Conservation (phyloP, 2,797 vertebrate species). For the Leptoclinus maculatus region DNA sequence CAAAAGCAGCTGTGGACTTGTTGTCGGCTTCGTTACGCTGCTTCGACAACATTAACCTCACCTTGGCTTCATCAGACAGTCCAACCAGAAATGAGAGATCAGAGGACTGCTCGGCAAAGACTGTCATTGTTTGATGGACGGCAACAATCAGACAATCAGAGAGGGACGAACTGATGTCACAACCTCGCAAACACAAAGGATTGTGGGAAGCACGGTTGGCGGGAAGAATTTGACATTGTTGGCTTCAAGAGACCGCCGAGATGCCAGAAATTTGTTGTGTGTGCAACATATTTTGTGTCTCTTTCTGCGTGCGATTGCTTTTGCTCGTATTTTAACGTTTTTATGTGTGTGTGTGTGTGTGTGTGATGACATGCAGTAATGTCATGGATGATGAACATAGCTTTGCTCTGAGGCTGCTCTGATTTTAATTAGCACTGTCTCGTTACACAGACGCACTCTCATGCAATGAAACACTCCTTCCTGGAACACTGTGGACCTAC, state of each 20-base stretch:
- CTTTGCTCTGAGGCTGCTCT: constrained; percentile 58
- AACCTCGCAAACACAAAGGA: constrained; percentile 60
- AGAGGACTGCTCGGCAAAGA: constrained; percentile 24
- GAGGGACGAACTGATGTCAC: constrained; percentile 50
- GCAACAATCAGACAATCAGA: constrained; percentile 45
- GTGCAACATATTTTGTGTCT: constrained; percentile 17
- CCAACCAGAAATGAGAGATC: neutral
- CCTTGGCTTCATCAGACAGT: constrained; percentile 13
- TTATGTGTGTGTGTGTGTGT: constrained; percentile 1
- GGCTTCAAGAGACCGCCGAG: constrained; percentile 53
- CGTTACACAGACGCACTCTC: constrained; percentile 56
- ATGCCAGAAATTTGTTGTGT: constrained; percentile 61
- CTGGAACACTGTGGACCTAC: constrained; percentile 69
- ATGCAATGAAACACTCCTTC: constrained; percentile 53
- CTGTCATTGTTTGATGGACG: constrained; percentile 36
- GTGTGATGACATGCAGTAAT: constrained; percentile 56
- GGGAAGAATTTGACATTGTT: constrained; percentile 56
- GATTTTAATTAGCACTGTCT: constrained; percentile 75
- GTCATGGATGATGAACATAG: constrained; percentile 52
- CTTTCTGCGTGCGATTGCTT: neutral
- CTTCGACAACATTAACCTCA: neutral
- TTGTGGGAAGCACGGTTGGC: constrained; percentile 68
- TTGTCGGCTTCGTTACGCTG: neutral
- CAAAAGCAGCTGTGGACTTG: neutral
- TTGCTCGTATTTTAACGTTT: neutral